Evolutionary conservation across 2,888 invertebrate genomes (phyloP), one percentile per base, ranked within the genome.

Genomic region (Poecilobothrus nobilitatus): DNA sequence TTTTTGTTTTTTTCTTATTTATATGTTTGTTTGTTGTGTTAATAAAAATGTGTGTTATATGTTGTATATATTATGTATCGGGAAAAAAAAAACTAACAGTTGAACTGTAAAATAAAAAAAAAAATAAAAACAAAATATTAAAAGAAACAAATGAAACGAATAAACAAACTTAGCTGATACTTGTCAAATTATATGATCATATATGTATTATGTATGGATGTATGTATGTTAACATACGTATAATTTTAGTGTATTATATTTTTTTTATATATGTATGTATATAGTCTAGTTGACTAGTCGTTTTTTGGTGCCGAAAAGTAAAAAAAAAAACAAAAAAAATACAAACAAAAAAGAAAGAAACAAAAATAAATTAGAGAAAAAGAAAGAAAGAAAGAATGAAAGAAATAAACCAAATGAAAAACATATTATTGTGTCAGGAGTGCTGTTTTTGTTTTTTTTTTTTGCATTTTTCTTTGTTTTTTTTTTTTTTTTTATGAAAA

Each of bases 371-470:
- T n/a, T n/a, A n/a, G n/a, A n/a, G n/a, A 18, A 53, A 53, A 18
- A 1, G 1, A 53, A 5, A 27, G 27, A 27, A 5, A 27, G 5
- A 27, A 5, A 27, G 5, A 6, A 18, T 15, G 15, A 53, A 18
- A 53, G 15, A 15, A 53, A 53, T 15, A 53, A 53, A 15, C 9
- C 9, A 53, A 53, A 53, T 6, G 6, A 18, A 53, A 53, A 53
- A 53, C 53, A 53, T 53, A 53, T 53, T 53, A 53, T 53, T 53
- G 53, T 53, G 53, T 53, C 53, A 53, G 53, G 53, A 53, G 53
- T 53, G 53, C 9, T 53, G 53, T 53, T 37, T 37, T 37, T 37
- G 27, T 27, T 27, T 5, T 27, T 27, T 2, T 27, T 27, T 27
- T 4, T 27, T 27, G 41, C 7, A 41, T 8, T 41, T 41, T 41